Conservation (phyloP, 2,888 invertebrate genomes). For the Eupeodes latifasciatus region DNA sequence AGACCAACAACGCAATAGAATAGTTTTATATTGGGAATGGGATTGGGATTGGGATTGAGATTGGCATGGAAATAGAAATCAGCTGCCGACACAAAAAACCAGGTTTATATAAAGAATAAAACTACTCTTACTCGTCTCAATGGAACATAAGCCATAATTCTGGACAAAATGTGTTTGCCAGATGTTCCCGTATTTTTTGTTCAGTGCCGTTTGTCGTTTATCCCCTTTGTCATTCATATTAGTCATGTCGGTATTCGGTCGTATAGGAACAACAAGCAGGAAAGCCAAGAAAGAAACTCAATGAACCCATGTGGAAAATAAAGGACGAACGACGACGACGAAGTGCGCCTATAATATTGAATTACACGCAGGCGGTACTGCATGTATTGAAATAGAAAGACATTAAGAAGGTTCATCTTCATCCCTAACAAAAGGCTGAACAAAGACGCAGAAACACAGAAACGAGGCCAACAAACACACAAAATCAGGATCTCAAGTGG, state of each 20-base stretch:
- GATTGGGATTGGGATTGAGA: too few relatives aligned
- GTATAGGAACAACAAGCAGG: constrained; percentile 20
- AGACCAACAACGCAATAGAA: constrained; percentile 21
- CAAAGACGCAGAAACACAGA: background rate
- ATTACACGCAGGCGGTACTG: constrained; percentile 50
- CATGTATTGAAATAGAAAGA: constrained; percentile 14
- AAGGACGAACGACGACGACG: background rate
- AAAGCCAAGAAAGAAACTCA: constrained; percentile 35
- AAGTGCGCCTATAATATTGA: constrained; percentile 59
- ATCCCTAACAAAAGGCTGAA: constrained; percentile 41
- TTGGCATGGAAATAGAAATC: constrained; percentile 32
- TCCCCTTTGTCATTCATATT: constrained; percentile 5
- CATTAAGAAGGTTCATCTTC: constrained; percentile 30
- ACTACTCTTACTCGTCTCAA: background rate
- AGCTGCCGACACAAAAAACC: constrained; percentile 51
- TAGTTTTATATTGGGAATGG: constrained; percentile 20
- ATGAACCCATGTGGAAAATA: constrained; percentile 16
- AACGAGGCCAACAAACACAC: constrained; percentile 18
- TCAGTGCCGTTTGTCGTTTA: background rate
- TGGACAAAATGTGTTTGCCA: constrained; percentile 66
- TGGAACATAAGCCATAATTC: constrained; percentile 33
- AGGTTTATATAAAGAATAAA: constrained; percentile 54
- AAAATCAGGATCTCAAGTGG: constrained; percentile 17
- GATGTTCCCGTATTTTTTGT: constrained; percentile 52
- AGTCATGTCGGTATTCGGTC: too few relatives aligned